A percentile compares a stretch with the other conserved stretches of the same genome.
phyloP scores from a whole-genome alignment of 2,888 invertebrate genomes.

The Sussaba pulchella region DNA sequence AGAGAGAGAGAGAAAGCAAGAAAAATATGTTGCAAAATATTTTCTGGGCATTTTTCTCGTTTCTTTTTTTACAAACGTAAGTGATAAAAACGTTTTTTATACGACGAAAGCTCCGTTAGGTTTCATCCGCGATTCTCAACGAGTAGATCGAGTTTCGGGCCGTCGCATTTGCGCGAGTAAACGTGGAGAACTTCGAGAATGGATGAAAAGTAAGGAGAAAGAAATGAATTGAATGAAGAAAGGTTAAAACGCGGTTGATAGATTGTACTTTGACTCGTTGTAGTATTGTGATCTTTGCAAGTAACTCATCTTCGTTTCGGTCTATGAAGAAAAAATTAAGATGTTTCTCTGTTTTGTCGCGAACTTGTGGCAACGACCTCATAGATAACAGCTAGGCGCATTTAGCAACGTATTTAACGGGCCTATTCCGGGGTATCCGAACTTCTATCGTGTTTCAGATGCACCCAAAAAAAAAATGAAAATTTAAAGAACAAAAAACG shows the following conservation, averaged over 20 bases:
- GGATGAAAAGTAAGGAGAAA: not conserved
- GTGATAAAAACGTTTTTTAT: slow-evolving; percentile 65
- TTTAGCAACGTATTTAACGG: slow-evolving; percentile 52
- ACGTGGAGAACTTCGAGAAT: slow-evolving; percentile 21
- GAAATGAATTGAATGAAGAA: not conserved
- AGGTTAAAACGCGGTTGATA: not conserved
- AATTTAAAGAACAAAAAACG: slow-evolving; percentile 10
- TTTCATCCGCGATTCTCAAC: slow-evolving; percentile 15
- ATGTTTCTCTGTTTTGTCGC: slow-evolving; percentile 28
- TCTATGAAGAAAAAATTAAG: slow-evolving; percentile 5
- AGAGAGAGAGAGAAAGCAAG: slow-evolving; percentile 47
- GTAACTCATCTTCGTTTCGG: slow-evolving; percentile 25
- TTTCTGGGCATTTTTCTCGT: slow-evolving; percentile 75
- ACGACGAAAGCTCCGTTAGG: slow-evolving; percentile 48
- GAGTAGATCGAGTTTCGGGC: slow-evolving; percentile 7
- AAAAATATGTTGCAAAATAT: slow-evolving; percentile 72
- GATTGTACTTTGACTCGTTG: slow-evolving; percentile 39
- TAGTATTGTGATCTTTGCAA: slow-evolving; percentile 12
- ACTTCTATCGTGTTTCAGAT: slow-evolving; percentile 28
- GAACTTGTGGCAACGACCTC: slow-evolving; percentile 39
- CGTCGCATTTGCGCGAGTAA: not conserved
- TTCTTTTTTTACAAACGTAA: slow-evolving; percentile 65
- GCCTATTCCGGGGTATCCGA: slow-evolving; percentile 57
- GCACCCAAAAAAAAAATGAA: slow-evolving; percentile 8
- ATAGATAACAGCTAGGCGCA: slow-evolving; percentile 46